phyloP scores from a whole-genome alignment of 2,888 invertebrate genomes.

The Sarcophaga subvicina region DNA sequence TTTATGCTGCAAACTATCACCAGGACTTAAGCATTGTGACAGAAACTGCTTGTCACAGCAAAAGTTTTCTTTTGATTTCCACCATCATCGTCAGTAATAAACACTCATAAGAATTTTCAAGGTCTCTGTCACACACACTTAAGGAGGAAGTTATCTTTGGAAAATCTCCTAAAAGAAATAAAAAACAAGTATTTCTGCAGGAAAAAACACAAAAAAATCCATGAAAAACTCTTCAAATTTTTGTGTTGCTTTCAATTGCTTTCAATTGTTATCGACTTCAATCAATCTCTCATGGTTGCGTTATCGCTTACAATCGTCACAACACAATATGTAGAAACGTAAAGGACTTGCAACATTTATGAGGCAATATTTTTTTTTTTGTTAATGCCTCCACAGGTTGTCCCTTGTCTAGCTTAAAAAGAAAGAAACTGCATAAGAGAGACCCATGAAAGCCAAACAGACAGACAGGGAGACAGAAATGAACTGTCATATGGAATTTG shows the following conservation, averaged over 20 bases:
- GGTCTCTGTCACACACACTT: slow-evolving; percentile 17
- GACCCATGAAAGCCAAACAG: not conserved
- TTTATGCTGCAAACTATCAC: too few species aligned
- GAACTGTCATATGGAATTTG: slow-evolving; percentile 63
- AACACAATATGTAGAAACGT: slow-evolving; percentile 48
- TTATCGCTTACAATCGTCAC: slow-evolving; percentile 39
- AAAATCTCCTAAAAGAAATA: slow-evolving; percentile 41
- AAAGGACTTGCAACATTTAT: slow-evolving; percentile 76
- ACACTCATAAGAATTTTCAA: slow-evolving; percentile 35
- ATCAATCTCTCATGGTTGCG: slow-evolving; percentile 76
- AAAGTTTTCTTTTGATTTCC: slow-evolving; percentile 25
- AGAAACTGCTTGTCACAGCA: slow-evolving; percentile 40
- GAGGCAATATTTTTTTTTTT: slow-evolving; percentile 65
- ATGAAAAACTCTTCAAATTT: slow-evolving; percentile 38
- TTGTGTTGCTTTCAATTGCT: slow-evolving; percentile 24
- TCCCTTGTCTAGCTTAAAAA: slow-evolving; percentile 32
- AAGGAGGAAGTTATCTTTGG: slow-evolving; percentile 29
- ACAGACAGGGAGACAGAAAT: not conserved
- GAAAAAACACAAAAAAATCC: not conserved
- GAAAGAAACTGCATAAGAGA: too few species aligned
- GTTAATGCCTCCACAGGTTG: slow-evolving; percentile 59
- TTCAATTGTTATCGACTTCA: slow-evolving; percentile 74
- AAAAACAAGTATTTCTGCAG: slow-evolving; percentile 42
- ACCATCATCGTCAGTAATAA: slow-evolving; percentile 32
- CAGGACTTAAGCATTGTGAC: not conserved